Base-by-base conservation (phyloP, 2,113 vertebrate genomes). In the Nothobranchius kuhntae region DNA sequence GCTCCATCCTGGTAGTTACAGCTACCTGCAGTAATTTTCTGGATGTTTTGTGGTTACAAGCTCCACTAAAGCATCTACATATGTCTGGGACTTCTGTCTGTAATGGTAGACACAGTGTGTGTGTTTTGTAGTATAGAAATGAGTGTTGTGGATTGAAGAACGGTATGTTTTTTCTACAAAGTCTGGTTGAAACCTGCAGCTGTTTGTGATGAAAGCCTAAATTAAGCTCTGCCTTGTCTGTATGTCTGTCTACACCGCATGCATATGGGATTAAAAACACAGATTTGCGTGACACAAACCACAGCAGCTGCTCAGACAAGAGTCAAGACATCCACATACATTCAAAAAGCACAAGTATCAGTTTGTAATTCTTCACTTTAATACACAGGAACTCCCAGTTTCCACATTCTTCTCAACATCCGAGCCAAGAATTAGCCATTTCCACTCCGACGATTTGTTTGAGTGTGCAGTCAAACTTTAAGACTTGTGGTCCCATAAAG, bases 341-440 rank as follows among this genome's bases (percentile, higher is more conserved):
- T 35, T 15, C 52, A 54, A 57, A 45, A 30, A 62, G 44, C 12
- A 53, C 7, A 40, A 40, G 0, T 12, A 12, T 59, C 7, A 54
- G 26, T 78, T 78, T 63, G 52, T 40, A 4, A 40, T 40, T 40
- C 9, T 40, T 40, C 38, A 40, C 9, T 40, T 40, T 40, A 40
- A 40, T 40, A 40, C 4, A 40, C 38, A 7, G 1, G 38, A 2
- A 61, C 54, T 57, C 13, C 15, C 53, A 53, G 13, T 36, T 59
- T 17, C 13, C 15, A 36, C 24, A 62, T 42, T 9, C 55, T 57
- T 46, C 78, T 91, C 72, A 91, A 81, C 92, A 94, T 2, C 92
- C 91, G 40, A 93, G 89, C 92, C 92, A 94, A 42, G 91, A 89
- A 70, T 87, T 91, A 44, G 92, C 87, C 73, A 83, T 89, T 69